Conservation (phyloP, 2,113 vertebrate species). For the Phylloscopus trochilus region DNA sequence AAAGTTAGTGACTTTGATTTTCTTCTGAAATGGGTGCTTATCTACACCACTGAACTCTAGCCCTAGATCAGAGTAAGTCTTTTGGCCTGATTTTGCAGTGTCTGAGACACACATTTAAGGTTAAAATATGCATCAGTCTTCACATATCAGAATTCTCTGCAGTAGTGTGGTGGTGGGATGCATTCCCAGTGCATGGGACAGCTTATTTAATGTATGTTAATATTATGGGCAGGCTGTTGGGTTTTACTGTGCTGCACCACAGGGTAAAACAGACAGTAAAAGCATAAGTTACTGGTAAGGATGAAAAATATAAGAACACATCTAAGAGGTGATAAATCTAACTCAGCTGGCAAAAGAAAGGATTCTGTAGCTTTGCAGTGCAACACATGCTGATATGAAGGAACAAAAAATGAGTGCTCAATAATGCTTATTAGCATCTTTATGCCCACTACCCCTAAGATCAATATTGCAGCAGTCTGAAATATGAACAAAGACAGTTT, state of each 20-base stretch:
- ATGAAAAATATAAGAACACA: neutral
- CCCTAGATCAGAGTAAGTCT: neutral
- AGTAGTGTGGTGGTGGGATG: neutral
- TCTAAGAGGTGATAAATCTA: neutral
- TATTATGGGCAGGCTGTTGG: neutral
- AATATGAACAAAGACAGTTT: neutral
- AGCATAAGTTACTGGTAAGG: neutral
- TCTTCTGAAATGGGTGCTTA: neutral
- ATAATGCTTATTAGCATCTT: neutral
- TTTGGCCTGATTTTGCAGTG: neutral
- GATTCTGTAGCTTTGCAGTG: neutral
- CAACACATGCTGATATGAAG: neutral
- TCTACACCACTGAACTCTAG: neutral
- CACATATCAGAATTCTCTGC: neutral
- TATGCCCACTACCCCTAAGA: neutral
- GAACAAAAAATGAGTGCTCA: neutral
- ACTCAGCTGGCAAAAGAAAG: neutral
- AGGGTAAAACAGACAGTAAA: neutral
- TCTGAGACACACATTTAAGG: neutral
- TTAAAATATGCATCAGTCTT: neutral
- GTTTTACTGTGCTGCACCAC: fast-evolving
- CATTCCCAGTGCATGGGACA: neutral
- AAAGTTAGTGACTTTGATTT: neutral
- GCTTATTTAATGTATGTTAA: neutral
- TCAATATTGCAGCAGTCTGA: neutral